phyloP scores from a whole-genome alignment of 1,140 invertebrate genomes.

The Macrocentrus cingulum region DNA sequence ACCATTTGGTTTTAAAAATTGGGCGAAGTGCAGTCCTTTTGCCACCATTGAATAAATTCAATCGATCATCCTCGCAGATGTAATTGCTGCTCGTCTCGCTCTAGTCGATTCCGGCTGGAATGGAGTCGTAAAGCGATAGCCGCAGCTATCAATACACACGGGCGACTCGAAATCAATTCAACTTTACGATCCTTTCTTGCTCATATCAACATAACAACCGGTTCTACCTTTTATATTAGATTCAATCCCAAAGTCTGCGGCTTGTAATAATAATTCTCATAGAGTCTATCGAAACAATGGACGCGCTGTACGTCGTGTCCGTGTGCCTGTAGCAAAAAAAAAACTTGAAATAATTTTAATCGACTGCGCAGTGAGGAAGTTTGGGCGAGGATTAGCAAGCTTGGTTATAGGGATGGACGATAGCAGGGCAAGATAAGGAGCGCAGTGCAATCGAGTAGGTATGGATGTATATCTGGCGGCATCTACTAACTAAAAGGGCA shows the following conservation, averaged over 20 bases:
- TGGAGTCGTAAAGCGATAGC: conserved; percentile 17
- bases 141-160: conserved; percentile 1
- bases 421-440: neutral
- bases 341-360: neutral
- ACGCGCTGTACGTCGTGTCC: neutral
- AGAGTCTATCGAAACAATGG: neutral
- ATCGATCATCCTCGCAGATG: neutral
- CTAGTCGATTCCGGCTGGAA: conserved; percentile 6
- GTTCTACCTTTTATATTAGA: conserved; percentile 3
- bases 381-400: too few relatives aligned
- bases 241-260: neutral
- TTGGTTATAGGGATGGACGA: too few relatives aligned
- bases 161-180: conserved; percentile 11
- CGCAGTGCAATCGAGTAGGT: neutral
- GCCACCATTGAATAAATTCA: too few relatives aligned
- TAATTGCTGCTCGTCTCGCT: neutral
- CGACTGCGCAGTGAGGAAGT: too few relatives aligned
- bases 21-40: too few relatives aligned
- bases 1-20: too few relatives aligned
- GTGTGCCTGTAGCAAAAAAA: neutral
- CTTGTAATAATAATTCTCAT: conserved; percentile 18
- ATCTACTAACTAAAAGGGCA: conserved; percentile 53
- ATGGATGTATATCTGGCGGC: conserved; percentile 43
- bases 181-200: conserved; percentile 14
- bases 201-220: conserved; percentile 12